Conservation (phyloP, 2,797 vertebrate genomes). For the Nannoperca obscura region DNA sequence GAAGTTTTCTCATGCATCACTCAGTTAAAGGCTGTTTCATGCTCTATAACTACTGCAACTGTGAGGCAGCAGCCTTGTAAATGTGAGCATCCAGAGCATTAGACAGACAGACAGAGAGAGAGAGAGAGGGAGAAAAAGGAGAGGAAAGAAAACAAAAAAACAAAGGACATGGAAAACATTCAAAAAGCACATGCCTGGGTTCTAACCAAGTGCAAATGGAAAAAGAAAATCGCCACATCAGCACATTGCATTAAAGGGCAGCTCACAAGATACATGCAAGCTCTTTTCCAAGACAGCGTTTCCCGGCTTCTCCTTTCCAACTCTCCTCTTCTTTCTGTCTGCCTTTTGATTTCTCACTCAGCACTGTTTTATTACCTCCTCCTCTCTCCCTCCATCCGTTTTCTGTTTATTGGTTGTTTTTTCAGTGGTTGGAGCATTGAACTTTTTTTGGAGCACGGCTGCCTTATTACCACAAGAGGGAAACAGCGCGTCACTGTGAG, state of each 20-base stretch:
- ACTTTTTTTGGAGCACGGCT: slow-evolving; percentile 8
- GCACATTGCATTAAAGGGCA: slow-evolving; percentile 80
- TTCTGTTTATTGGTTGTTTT: slow-evolving; percentile 3
- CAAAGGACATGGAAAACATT: slow-evolving; percentile 80
- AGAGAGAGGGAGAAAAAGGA: background rate
- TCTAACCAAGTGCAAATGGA: slow-evolving; percentile 81
- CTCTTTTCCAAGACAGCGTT: slow-evolving; percentile 73
- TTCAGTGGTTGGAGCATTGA: background rate
- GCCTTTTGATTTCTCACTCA: slow-evolving; percentile 46
- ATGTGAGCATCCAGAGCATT: slow-evolving; percentile 56
- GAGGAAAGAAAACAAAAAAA: slow-evolving; percentile 52
- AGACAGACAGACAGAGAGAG: slow-evolving; percentile 21
- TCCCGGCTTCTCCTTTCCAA: slow-evolving; percentile 40
- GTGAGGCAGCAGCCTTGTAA: slow-evolving; percentile 71
- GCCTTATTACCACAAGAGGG: slow-evolving; percentile 82
- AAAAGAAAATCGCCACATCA: slow-evolving; percentile 83
- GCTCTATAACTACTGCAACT: slow-evolving; percentile 68
- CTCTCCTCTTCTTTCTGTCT: slow-evolving; percentile 35
- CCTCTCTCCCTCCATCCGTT: background rate
- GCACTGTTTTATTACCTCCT: slow-evolving; percentile 27
- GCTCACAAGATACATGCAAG: slow-evolving; percentile 77
- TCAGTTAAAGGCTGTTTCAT: slow-evolving; percentile 72
- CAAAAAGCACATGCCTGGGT: slow-evolving; percentile 73
- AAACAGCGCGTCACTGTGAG: slow-evolving; percentile 63
- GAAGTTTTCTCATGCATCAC: slow-evolving; percentile 71